Evolutionary conservation across 2,797 vertebrate species (phyloP).

Genomic region (Galago senegalensis): DNA sequence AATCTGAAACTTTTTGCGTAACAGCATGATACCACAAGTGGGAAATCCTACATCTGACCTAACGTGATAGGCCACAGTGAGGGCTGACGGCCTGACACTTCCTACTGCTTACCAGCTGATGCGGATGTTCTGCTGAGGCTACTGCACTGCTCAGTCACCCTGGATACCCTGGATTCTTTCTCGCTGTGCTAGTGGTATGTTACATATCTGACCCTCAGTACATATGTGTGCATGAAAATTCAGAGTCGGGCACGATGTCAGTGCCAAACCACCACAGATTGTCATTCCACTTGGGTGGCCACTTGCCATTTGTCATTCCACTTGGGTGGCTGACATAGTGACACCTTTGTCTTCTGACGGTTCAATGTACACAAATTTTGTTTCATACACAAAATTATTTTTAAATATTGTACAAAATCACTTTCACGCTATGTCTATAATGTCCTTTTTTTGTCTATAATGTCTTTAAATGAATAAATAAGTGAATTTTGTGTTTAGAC

Average conservation of each 20-base stretch:
- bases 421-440: background rate
- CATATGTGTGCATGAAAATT: background rate
- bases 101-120: background rate
- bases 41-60: background rate
- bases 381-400: background rate
- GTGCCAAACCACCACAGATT: background rate
- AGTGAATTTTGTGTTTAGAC: background rate
- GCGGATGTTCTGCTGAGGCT: too few species aligned
- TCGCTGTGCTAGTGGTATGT: background rate
- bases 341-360: background rate
- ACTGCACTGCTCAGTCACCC: background rate
- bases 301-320: background rate
- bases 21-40: background rate
- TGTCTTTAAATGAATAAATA: background rate
- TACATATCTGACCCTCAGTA: background rate
- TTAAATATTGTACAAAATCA: background rate
- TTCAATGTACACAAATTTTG: background rate
- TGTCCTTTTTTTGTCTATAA: too few species aligned
- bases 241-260: background rate
- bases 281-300: too few species aligned
- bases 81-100: background rate
- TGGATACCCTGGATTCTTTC: background rate
- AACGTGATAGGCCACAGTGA: background rate
- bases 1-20: too few species aligned
- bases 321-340: background rate